Evolutionary conservation across 2,888 invertebrate species (phyloP).

Genomic region (Pristionchus arcanus): DNA sequence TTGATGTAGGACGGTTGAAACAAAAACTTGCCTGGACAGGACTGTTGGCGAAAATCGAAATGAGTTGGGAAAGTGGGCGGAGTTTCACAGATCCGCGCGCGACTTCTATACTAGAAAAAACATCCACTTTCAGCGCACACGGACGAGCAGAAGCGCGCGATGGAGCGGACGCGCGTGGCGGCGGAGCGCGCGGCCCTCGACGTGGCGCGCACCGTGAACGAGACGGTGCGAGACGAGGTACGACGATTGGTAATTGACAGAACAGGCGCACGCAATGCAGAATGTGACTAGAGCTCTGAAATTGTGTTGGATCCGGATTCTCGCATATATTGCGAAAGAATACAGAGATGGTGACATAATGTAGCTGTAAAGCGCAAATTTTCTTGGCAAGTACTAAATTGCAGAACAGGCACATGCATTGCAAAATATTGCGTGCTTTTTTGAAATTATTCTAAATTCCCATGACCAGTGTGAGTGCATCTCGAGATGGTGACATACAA

Average conservation of each 20-base stretch:
- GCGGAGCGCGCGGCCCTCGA: constrained; percentile 47
- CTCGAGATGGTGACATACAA: background rate
- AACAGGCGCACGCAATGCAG: background rate
- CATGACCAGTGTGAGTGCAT: too few relatives aligned
- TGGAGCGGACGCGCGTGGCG: constrained; percentile 51
- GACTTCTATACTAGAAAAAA: background rate
- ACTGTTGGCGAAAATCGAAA: background rate
- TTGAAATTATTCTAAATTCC: background rate
- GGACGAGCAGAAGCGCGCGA: constrained; percentile 54
- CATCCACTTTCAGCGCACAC: constrained; percentile 23
- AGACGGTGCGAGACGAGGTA: constrained; percentile 54
- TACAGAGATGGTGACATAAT: background rate
- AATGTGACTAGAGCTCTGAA: background rate
- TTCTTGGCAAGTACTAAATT: background rate
- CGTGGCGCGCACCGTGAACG: constrained; percentile 28
- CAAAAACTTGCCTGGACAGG: background rate
- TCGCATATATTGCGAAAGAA: background rate
- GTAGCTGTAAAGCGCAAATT: background rate
- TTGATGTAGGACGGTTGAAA: background rate
- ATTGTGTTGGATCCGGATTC: too few relatives aligned
- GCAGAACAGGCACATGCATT: background rate
- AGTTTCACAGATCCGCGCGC: background rate
- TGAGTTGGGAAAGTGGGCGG: background rate
- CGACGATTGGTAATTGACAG: too few relatives aligned
- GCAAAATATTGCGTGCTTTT: too few relatives aligned